Conservation (phyloP, 2,888 invertebrate genomes). For the Drosophila phalerata region DNA sequence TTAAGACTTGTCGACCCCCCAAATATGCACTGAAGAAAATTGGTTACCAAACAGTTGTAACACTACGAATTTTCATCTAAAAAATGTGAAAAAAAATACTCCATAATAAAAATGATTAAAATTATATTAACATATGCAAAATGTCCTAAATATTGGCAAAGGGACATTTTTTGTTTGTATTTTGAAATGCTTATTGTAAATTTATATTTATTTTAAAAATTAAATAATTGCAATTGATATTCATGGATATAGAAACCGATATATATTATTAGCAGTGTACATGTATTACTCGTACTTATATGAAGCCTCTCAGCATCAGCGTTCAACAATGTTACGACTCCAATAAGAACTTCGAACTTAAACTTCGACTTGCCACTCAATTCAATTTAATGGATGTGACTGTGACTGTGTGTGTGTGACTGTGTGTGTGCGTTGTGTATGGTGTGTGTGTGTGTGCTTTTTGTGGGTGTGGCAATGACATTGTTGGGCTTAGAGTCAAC, state of each 20-base stretch:
- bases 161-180: no score
- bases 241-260: background rate
- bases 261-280: background rate
- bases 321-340: slow-evolving; percentile 33
- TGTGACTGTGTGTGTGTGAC: slow-evolving; percentile 1
- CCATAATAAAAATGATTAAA: no score
- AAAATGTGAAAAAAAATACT: no score
- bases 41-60: no score
- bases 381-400: slow-evolving; percentile 34
- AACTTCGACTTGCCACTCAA: slow-evolving; percentile 42
- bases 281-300: background rate
- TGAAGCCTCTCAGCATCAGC: slow-evolving; percentile 1
- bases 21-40: background rate
- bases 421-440: background rate
- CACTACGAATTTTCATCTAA: no score
- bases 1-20: slow-evolving; percentile 8
- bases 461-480: slow-evolving; percentile 33
- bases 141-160: no score
- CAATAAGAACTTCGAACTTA: slow-evolving; percentile 37
- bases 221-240: background rate
- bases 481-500: slow-evolving; percentile 43
- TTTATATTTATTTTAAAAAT: no score
- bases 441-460: background rate
- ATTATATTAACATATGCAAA: no score
- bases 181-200: no score